These are phyloP conservation scores for Anguilla megastoma DNA, from an alignment of 2,797 vertebrate genomes.

Conservation along the genomic window DNA sequence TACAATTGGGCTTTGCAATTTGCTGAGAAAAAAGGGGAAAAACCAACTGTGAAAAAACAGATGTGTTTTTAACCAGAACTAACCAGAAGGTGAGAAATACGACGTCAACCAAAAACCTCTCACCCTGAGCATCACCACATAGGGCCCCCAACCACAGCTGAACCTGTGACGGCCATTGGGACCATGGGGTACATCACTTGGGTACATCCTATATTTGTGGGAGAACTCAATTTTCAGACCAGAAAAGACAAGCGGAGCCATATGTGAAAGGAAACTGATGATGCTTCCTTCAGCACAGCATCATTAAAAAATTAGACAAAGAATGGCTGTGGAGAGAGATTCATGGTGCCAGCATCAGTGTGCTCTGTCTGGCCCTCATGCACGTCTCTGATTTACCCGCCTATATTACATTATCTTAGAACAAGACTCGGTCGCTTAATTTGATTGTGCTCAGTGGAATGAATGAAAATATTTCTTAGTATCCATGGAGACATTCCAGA, in stretches of 20 bases:
- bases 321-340: not conserved
- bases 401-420: not conserved
- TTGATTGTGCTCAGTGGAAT: constrained; percentile 13
- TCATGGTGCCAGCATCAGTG: not conserved
- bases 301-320: not conserved
- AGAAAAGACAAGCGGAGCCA: not conserved
- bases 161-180: no score
- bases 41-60: not conserved
- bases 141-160: not conserved
- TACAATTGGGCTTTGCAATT: no score
- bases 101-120: not conserved
- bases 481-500: constrained; percentile 11
- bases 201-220: not conserved
- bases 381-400: not conserved
- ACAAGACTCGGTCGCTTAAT: not conserved
- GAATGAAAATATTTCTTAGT: constrained; percentile 15
- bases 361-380: not conserved
- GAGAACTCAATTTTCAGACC: not conserved
- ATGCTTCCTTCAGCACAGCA: not conserved
- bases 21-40: no score
- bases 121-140: not conserved
- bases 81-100: not conserved
- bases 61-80: not conserved
- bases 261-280: not conserved
- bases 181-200: no score